These are phyloP conservation scores for Pediacus dermestoides DNA, from an alignment of 2,888 invertebrate species.

Conservation along the genomic window DNA sequence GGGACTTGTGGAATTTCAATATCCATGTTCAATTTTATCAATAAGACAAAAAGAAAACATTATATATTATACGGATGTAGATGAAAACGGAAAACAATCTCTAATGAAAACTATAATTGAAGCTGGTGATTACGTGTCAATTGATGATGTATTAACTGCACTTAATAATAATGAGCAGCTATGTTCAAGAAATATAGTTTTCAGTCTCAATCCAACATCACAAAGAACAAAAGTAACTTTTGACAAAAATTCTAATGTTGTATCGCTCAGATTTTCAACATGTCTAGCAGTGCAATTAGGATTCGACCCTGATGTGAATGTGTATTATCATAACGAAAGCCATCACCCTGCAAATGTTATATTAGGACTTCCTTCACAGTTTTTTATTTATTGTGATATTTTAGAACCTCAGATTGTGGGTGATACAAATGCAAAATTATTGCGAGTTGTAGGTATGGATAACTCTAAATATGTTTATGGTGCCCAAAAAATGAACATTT, in stretches of 20 bases:
- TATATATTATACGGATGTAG: neutral
- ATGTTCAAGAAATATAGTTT: neutral
- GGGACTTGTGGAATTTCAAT: too few relatives aligned
- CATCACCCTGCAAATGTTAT: neutral
- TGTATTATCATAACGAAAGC: neutral
- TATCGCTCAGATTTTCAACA: neutral
- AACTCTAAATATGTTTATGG: conserved; percentile 1
- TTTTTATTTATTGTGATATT: conserved; percentile 1
- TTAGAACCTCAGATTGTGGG: neutral
- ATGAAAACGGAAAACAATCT: neutral
- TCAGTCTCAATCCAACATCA: neutral
- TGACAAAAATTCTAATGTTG: neutral
- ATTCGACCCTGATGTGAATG: neutral
- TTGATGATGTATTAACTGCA: neutral
- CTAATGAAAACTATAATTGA: too few relatives aligned
- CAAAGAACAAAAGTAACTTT: neutral
- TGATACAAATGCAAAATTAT: conserved; percentile 1
- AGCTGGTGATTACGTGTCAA: too few relatives aligned
- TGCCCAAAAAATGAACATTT: neutral
- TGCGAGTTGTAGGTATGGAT: too few relatives aligned
- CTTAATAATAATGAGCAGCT: neutral
- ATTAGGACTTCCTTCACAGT: neutral
- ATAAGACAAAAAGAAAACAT: conserved; percentile 1
- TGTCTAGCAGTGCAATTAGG: neutral
- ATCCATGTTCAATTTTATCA: too few relatives aligned